Conservation (phyloP, 2,797 vertebrate species). For the Enteromius treurensis region DNA sequence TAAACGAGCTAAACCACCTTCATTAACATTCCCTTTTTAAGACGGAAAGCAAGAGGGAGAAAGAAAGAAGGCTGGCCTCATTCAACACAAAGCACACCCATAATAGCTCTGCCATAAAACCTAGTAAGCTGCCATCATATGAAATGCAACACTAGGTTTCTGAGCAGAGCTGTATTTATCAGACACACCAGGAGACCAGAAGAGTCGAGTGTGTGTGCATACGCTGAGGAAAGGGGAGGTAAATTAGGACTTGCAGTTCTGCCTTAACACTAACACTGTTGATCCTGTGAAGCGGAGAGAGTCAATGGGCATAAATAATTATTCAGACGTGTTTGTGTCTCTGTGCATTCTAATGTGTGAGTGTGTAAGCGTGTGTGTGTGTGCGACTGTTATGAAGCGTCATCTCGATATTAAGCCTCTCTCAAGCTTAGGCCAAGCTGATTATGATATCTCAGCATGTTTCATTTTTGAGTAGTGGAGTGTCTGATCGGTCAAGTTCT, state of each 20-base stretch:
- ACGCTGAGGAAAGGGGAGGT: slow-evolving; percentile 11
- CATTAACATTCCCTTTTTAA: slow-evolving; percentile 13
- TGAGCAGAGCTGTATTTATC: neutral
- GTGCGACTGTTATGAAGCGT: neutral
- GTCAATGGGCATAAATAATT: slow-evolving; percentile 5
- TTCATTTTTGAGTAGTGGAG: slow-evolving; percentile 44
- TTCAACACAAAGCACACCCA: slow-evolving; percentile 11
- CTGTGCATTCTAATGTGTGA: neutral
- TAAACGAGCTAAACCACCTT: slow-evolving; percentile 30
- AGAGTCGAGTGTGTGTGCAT: neutral
- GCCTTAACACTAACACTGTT: slow-evolving; percentile 52
- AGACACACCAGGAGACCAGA: neutral
- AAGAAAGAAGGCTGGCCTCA: neutral
- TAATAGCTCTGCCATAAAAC: neutral
- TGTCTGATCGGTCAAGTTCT: slow-evolving; percentile 45
- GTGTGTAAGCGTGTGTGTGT: neutral
- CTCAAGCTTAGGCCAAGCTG: slow-evolving; percentile 28
- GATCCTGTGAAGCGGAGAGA: slow-evolving; percentile 51
- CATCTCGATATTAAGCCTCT: slow-evolving; percentile 27
- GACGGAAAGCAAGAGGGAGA: neutral
- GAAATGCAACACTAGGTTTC: neutral
- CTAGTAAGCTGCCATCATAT: neutral
- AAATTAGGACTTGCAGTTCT: slow-evolving; percentile 39
- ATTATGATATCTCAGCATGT: slow-evolving; percentile 30
- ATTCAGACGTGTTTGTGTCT: slow-evolving; percentile 19